These are phyloP conservation scores for Montipora capitata DNA, from an alignment of 92 coral and sea anemone genomes.

Conservation along the genomic window DNA sequence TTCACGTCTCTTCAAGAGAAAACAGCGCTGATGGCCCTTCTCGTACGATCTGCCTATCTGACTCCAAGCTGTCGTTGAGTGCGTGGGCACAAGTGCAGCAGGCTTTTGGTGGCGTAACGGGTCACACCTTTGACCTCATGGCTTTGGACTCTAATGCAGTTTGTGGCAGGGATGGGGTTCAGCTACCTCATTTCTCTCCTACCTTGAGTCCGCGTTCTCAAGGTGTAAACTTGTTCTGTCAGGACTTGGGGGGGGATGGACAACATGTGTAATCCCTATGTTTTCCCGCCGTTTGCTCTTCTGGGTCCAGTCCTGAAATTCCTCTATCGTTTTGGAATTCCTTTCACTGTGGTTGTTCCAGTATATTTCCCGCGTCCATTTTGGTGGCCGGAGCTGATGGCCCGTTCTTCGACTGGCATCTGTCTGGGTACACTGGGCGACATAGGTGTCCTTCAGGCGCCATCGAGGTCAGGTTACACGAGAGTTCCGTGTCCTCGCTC, in stretches of 20 bases:
- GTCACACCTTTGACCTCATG: slow-evolving; percentile 51
- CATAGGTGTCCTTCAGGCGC: slow-evolving; percentile 4
- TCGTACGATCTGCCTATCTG: slow-evolving; percentile 2
- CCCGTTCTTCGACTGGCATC: not conserved
- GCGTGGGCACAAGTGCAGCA: slow-evolving; percentile 20
- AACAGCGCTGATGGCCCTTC: slow-evolving; percentile 46
- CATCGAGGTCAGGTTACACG: slow-evolving; percentile 27
- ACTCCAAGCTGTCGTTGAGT: slow-evolving; percentile 25
- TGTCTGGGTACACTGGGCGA: not conserved
- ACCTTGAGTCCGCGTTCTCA: slow-evolving; percentile 20
- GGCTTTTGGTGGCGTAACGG: slow-evolving; percentile 39
- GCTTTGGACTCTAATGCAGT: slow-evolving; percentile 52
- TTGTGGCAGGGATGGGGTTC: not conserved
- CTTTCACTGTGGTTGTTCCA: slow-evolving; percentile 48
- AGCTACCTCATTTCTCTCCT: slow-evolving; percentile 48
- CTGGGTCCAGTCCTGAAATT: slow-evolving; percentile 34
- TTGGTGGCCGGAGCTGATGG: slow-evolving; percentile 55
- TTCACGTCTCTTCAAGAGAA: slow-evolving; percentile 16
- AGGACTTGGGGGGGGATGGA: slow-evolving; percentile 23
- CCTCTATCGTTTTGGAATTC: not conserved
- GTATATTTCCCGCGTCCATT: not conserved
- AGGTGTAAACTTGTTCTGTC: slow-evolving; percentile 54
- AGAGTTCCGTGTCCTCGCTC: not conserved
- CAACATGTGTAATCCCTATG: not conserved
- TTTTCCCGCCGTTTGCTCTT: not conserved